Evolutionary conservation across 1,140 invertebrate genomes (phyloP).

Genomic region (Daktulosphaira vitifoliae): DNA sequence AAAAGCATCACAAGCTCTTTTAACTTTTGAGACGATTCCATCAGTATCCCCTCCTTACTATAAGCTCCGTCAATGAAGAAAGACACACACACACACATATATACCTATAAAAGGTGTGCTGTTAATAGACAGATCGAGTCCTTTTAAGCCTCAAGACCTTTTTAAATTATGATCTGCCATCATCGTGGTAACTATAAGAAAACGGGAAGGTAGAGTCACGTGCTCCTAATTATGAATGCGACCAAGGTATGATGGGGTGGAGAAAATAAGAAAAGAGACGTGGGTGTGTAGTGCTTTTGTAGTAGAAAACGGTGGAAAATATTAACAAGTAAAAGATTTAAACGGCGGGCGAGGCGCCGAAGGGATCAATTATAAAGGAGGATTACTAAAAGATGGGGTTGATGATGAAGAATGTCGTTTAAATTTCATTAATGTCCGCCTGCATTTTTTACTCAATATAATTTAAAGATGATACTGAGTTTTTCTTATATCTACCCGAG

Average conservation of each 20-base stretch:
- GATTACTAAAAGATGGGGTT: slow-evolving; percentile 31
- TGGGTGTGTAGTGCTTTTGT: slow-evolving; percentile 27
- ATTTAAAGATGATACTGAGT: too few species aligned
- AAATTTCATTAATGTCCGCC: slow-evolving; percentile 33
- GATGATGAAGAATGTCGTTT: slow-evolving; percentile 33
- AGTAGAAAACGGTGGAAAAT: slow-evolving; percentile 30
- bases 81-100: slow-evolving; percentile 12
- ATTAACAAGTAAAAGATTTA: slow-evolving; percentile 33
- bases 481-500: too few species aligned
- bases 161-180: slow-evolving; percentile 31
- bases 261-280: slow-evolving; percentile 1
- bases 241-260: background rate
- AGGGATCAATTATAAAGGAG: slow-evolving; percentile 32
- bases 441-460: slow-evolving; percentile 15
- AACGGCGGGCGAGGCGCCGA: slow-evolving; percentile 4
- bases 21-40: slow-evolving; percentile 29
- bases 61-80: slow-evolving; percentile 23
- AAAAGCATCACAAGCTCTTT: slow-evolving; percentile 32
- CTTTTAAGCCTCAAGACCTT: slow-evolving; percentile 24
- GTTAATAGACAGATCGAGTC: slow-evolving; percentile 33
- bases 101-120: slow-evolving; percentile 18
- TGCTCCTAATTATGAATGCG: slow-evolving; percentile 31
- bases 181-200: background rate
- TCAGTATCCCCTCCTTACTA: slow-evolving; percentile 4
- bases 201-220: background rate